Base-by-base conservation (phyloP, 2,797 vertebrate species). In the Cynopterus sphinx region DNA sequence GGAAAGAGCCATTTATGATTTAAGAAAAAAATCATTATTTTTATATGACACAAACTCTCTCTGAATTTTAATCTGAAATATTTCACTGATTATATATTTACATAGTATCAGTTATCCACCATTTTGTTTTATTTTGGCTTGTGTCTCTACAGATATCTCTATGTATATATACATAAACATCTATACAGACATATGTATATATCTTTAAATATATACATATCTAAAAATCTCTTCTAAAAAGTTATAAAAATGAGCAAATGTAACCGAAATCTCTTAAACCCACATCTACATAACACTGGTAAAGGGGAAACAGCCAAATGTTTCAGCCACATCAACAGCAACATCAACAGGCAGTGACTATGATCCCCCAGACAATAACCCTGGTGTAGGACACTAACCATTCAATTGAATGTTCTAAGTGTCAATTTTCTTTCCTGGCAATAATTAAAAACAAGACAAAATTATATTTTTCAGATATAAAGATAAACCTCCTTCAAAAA, bases 111-210 rank as follows among this genome's bases (percentile, higher is more conserved):
- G 22, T 49, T 31, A 10, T 59, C 36, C 33, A 2, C 78, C 24
- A 89, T 81, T 79, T 85, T 10, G 68, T 79, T 96, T 87, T 61
- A 74, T 74, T 83, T 73, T 74, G 10, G 46, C 46, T 92, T 95
- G 2, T 83, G 7, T 59, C 41, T 49, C 5, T 43, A 65, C 5
- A 53, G 41, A 49, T 46, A 33, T 16, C 49, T 49, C 5, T 33
- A 83, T 49, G 57, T 12, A 59, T 4, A 59, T 26, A 59, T 26
- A 59, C 24, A 59, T 10, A 21, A 4, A 59, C 3, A 12, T 12
- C 5, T 26, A 57, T 11, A 61, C 10, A 61, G 22, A 61, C 26
- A 61, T 2, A 12, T 24, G 24, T 28, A 61, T 28, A 31, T 26
- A 61, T 61, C 28, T 65, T 43, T 63, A 49, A 49, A 49, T 49